Base-by-base conservation (phyloP, 92 coral and sea anemone genomes). In the Desmophyllum pertusum region DNA sequence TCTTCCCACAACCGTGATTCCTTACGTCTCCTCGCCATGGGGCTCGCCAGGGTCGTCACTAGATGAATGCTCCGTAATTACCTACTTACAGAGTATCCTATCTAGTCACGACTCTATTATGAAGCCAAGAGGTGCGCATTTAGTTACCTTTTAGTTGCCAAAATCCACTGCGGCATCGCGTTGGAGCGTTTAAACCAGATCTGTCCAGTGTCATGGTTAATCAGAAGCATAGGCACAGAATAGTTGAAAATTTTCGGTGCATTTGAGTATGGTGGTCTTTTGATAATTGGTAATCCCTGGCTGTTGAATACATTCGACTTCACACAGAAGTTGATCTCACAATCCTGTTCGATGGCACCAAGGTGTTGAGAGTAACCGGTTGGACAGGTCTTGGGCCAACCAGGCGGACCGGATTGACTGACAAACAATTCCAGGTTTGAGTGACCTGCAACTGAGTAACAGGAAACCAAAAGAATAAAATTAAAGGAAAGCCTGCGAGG, bases 321-420 rank as follows among this genome's bases (percentile, higher is more conserved):
- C 39, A 91, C 92, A 50, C 98, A 95, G 71, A 72, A 95, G 81
- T 87, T 88, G 65, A 95, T 95, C 87, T 93, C 98, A 83, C 98
- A 95, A 70, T 93, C 89, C 50, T 91, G 89, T 69, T 95, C 98
- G 33, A 95, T 88, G 46, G 92, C 83, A 13, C 93, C 98, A 76
- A 95, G 85, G 73, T 95, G 98, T 65, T 91, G 98, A 37, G 98
- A 85, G 88, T 80, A 95, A 15, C 98, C 98, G 19, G 86, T 89
- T 29, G 98, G 97, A 66, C 98, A 95, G 23, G 79, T 84, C 62
- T 95, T 93, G 50, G 95, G 97, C 97, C 93, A 91, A 45, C 87
- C 93, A 39, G 90, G 48, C 4, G 98, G 81, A 30, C 85, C 69
- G 19, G 85, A 81, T 40, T 81, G 68, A 39, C 77, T 81, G 33